Percentiles rank a stretch among this genome's conserved stretches.
Conservation (phyloP, 2,797 vertebrate species). For the Lutjanus argentimaculatus region DNA sequence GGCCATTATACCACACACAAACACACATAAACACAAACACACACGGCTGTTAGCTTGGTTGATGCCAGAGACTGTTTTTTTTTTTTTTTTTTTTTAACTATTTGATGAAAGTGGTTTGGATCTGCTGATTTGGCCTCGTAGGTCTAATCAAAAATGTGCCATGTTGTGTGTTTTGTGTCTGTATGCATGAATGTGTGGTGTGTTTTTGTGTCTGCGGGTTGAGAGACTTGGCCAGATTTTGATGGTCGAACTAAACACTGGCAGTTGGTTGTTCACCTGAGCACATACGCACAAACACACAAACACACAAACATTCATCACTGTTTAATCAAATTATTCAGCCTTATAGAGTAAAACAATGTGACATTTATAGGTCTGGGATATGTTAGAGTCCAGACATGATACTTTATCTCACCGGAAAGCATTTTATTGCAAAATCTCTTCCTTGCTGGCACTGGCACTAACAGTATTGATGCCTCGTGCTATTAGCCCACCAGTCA, state of each 20-base stretch:
- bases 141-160: neutral
- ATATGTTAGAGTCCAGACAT: conserved; percentile 4
- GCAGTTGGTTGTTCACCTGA: neutral
- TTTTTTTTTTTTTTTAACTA: conserved; percentile 29
- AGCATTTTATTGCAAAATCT: conserved; percentile 10
- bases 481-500: conserved; percentile 10
- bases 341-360: neutral
- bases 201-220: neutral
- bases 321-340: conserved; percentile 11
- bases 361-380: conserved; percentile 31
- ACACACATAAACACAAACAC: conserved; percentile 29
- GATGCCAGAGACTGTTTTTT: conserved; percentile 16
- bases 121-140: conserved; percentile 7
- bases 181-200: neutral
- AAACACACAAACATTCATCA: neutral
- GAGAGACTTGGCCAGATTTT: conserved; percentile 1
- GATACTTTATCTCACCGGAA: conserved; percentile 21
- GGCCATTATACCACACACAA: conserved; percentile 55
- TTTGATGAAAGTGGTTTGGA: conserved; percentile 24
- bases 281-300: neutral
- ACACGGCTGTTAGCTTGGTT: conserved; percentile 2
- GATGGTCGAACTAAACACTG: neutral
- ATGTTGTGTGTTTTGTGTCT: neutral
- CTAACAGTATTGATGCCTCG: conserved; percentile 14
- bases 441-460: conserved; percentile 7